phyloP scores from a whole-genome alignment of 1,140 invertebrate species.

The Orchestia grillus region DNA sequence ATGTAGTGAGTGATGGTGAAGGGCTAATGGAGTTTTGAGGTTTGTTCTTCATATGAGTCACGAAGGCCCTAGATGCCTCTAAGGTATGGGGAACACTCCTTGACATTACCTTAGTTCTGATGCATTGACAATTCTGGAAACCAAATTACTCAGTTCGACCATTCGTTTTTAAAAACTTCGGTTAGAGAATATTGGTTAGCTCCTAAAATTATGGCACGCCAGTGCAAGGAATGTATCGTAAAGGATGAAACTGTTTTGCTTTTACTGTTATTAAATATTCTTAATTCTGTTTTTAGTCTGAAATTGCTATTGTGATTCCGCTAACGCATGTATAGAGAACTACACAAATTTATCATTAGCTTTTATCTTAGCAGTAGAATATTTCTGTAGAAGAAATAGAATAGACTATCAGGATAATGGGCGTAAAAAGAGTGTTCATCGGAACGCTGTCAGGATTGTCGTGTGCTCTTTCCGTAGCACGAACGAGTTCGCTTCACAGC shows the following conservation, averaged over 20 bases:
- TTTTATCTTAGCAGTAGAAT: background rate
- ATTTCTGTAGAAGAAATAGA: background rate
- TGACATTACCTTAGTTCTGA: background rate
- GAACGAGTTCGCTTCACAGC: background rate
- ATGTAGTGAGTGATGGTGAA: too few species aligned
- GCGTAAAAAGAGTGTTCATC: background rate
- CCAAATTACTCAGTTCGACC: background rate
- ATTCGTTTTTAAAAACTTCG: background rate
- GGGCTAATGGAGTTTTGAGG: background rate
- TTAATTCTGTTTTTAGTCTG: background rate
- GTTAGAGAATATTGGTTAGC: background rate
- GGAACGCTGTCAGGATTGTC: background rate
- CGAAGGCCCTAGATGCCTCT: background rate
- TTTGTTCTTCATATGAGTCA: background rate
- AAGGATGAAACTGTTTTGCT: background rate
- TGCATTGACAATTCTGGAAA: background rate
- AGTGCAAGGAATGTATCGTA: background rate
- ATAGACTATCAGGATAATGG: background rate
- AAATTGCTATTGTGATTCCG: background rate
- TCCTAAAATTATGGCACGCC: background rate
- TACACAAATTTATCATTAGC: background rate
- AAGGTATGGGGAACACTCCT: background rate
- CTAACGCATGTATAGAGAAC: background rate
- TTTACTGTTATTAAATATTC: background rate
- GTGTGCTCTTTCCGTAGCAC: background rate